A percentile compares a stretch with the other conserved stretches of the same genome.
These are phyloP conservation scores for Propithecus perrieri DNA, from an alignment of 2,797 vertebrate genomes.

Conservation along the genomic window DNA sequence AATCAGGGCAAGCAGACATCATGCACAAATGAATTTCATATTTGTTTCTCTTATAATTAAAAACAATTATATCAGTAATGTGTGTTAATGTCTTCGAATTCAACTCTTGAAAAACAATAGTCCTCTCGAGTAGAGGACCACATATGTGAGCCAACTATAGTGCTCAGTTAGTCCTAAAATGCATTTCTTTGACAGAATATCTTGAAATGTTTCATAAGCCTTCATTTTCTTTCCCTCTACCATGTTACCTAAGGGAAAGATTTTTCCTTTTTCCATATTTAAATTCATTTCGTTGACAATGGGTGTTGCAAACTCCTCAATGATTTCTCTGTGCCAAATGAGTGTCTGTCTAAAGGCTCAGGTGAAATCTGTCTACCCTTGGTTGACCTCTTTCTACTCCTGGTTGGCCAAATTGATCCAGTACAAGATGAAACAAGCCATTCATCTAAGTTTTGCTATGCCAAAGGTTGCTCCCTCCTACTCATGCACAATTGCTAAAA, in stretches of 20 bases:
- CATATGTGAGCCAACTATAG: neutral
- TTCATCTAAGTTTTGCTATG: conserved; percentile 47
- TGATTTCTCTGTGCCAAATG: conserved; percentile 25
- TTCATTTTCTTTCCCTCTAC: conserved; percentile 58
- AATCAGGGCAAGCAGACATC: neutral
- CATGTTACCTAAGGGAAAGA: conserved; percentile 39
- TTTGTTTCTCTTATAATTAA: conserved; percentile 1
- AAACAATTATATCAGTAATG: neutral
- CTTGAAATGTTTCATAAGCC: conserved; percentile 64
- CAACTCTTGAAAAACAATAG: conserved; percentile 57
- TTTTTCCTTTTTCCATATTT: conserved; percentile 60
- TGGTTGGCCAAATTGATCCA: conserved; percentile 63
- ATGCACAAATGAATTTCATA: neutral
- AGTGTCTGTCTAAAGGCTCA: conserved; percentile 59
- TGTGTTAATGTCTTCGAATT: conserved; percentile 38
- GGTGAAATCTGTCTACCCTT: conserved; percentile 61
- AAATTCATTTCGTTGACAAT: conserved; percentile 67
- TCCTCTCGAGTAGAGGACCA: conserved; percentile 41
- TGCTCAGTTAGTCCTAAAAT: conserved; percentile 65
- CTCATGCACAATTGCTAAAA: neutral
- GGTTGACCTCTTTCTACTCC: neutral
- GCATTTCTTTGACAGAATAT: conserved; percentile 67
- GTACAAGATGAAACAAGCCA: conserved; percentile 37
- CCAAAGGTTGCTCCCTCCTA: conserved; percentile 42
- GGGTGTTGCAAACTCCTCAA: conserved; percentile 30